Evolutionary conservation across 2,797 vertebrate genomes (phyloP).

Genomic region (Myotis vivesi): DNA sequence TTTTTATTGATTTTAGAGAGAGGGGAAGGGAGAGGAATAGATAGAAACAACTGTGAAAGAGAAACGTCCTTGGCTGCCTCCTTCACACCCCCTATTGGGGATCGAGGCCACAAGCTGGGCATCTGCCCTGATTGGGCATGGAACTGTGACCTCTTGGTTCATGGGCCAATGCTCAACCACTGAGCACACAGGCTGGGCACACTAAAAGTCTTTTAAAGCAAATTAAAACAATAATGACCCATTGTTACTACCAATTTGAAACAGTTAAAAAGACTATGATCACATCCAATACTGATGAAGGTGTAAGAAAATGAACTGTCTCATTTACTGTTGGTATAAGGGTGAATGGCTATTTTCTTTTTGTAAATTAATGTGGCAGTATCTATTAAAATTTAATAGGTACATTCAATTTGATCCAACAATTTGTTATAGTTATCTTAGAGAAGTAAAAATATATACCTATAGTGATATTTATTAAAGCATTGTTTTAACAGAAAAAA

Average conservation of each 20-base stretch:
- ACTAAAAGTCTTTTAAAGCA: neutral
- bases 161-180: no score
- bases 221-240: neutral
- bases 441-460: neutral
- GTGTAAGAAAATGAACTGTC: neutral
- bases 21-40: no score
- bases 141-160: no score
- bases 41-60: no score
- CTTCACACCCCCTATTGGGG: no score
- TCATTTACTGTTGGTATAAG: neutral
- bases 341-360: neutral
- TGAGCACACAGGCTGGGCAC: neutral
- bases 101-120: no score
- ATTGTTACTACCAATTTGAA: neutral
- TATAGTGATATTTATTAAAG: neutral
- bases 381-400: constrained; percentile 2
- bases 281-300: neutral
- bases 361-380: neutral
- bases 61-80: no score
- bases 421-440: neutral
- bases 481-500: neutral
- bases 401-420: neutral
- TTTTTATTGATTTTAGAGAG: no score
- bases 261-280: neutral
- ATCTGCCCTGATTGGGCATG: no score